Base-by-base conservation (phyloP, 2,797 vertebrate genomes). In the Myotis daubentonii region DNA sequence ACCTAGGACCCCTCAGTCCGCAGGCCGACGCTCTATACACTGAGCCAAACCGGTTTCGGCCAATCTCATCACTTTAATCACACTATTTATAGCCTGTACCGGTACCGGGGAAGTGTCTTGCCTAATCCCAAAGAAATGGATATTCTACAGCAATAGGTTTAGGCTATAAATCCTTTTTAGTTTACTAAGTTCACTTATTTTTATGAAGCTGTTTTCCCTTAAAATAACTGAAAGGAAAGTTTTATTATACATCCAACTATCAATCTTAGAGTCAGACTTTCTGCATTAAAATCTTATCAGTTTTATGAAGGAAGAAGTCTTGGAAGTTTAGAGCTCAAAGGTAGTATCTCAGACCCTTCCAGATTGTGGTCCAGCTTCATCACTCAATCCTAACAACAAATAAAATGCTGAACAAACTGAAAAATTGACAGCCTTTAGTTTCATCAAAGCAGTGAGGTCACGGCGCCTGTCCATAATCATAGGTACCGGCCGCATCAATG, bases 401-500 rank as follows among this genome's bases (percentile, higher is more conserved):
- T 78, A 84, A 79, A 92, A 82, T 44, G 28, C 55, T 57, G 33
- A 81, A 23, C 11, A 87, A 91, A 79, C 11, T 44, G 36, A 47
- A 82, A 83, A 94, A 68, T 87, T 25, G 5, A 23, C 36, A 75
- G 22, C 20, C 36, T 12, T 76, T 81, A 60, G 11, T 38, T 70
- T 41, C 15, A 16, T 74, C 11, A 68, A 72, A 87, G 75, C 86
- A 85, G 25, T 79, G 22, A 75, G 47, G 47, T 47, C 47, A 13
- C 0, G 12, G 53, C 78, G 23, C 71, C 92, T 0, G 55, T 68
- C 74, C 49, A 49, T 83, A 25, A 71, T 81, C 66, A 20, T 91
- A 33, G 87, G 62, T 93, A 68, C 81, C 49, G 93, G 94, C 89
- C 72, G 36, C 93, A 19, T 85, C 95, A 95, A 94, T 97, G 96